Base-by-base conservation (phyloP, 2,888 invertebrate genomes). In the Drosophila subsilvestris region DNA sequence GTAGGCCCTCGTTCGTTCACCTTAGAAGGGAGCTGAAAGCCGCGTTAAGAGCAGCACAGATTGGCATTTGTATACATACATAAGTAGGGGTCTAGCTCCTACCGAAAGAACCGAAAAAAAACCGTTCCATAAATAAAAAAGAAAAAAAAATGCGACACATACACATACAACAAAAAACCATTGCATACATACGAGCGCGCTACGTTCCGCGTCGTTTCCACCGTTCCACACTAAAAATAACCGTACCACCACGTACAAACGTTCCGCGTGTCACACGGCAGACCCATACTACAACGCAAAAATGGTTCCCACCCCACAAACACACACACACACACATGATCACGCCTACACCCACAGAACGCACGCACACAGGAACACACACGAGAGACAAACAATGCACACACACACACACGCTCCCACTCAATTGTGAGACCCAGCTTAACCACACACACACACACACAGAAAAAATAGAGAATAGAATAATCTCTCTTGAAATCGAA, bases 61-160 rank as follows among this genome's bases (percentile, higher is more conserved):
- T 81, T 81, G 80, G 82, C 76, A 81, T 72, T 76, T 66, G 62
- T 69, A 59, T 32, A 50, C 58, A 29, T 45, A n/a, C 27, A 63
- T 51, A 45, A n/a, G 53, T 9, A 27, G 37, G 37, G 37, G 37
- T 47, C 17, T 62, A 56, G 18, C 12, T 14, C 29, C 50, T 20
- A 50, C 12, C 48, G 43, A 49, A 17, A 20, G 14, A 32, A 50
- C 17, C 48, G 42, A 49, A 18, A 27, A 14, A 27, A 60, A 42
- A 12, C 18, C 18, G 27, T 8, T 25, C 14, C 14, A 37, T 14
- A 37, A 6, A n/a, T n/a, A 2, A 37, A 37, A 14, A 6, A 1
- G 4, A 32, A 12, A 37, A 50, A 47, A 18, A 42, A n/a, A 20
- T 53, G 53, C 25, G 42, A 42, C 44, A 50, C 58, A 29, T 32